Percentiles rank a stretch among this genome's conserved stretches.
Evolutionary conservation across 2,113 vertebrate genomes (phyloP).

Genomic region (Oncorhynchus keta): DNA sequence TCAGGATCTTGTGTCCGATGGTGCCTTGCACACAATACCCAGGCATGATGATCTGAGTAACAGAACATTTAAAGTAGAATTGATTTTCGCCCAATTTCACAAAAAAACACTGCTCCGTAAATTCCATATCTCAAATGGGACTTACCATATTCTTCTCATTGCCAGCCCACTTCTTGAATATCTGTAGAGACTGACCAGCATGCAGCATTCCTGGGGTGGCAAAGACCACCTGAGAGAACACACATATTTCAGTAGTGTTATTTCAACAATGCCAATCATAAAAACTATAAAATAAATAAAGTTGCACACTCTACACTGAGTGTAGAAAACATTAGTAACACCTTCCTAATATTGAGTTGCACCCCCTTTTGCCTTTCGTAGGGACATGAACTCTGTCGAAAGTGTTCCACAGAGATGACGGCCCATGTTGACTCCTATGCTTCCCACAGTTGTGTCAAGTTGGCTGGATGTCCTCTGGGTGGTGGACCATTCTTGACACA

Average conservation of each 20-base stretch:
- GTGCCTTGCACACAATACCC: constrained; percentile 98
- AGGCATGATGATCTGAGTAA: constrained; percentile 78
- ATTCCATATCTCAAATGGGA: not conserved
- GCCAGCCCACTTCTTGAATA: constrained; percentile 98
- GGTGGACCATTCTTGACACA: no score
- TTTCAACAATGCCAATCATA: not conserved
- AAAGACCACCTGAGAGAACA: constrained; percentile 85
- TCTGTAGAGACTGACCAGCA: constrained; percentile 93
- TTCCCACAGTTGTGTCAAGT: no score
- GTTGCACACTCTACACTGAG: no score
- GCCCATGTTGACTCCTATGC: no score
- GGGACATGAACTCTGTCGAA: no score
- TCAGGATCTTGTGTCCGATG: constrained; percentile 95
- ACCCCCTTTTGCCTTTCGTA: no score
- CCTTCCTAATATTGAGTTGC: no score
- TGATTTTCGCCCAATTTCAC: not conserved
- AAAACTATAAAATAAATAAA: not conserved
- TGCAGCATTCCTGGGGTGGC: constrained; percentile 98
- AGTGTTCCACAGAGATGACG: no score
- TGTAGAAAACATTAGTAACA: no score
- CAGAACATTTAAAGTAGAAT: not conserved
- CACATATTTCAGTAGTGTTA: not conserved
- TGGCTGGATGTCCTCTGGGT: no score
- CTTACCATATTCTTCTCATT: constrained; percentile 98
- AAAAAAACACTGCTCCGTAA: not conserved